Base-by-base conservation (phyloP, 2,113 vertebrate species). In the Pelecanus crispus region DNA sequence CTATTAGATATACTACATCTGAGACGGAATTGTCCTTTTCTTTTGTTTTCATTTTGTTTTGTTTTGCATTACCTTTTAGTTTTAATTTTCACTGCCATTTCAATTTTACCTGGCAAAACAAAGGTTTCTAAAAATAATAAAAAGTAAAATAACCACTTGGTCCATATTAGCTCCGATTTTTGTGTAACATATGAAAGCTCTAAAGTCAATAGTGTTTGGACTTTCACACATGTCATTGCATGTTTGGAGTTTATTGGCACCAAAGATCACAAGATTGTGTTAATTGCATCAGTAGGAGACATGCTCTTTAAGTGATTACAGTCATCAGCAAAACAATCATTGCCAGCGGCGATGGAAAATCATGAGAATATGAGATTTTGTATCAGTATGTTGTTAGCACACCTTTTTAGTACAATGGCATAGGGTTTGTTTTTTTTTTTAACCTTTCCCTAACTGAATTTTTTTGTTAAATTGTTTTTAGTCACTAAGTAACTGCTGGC, bases 181-280 rank as follows among this genome's bases (percentile, higher is more conserved):
- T 89, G 34, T 53, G 16, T 63, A 50, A 61, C 19, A 4, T 50
- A 44, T 28, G 56, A 81, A 84, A 68, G 42, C 66, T 45, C 34
- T 47, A 3, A 34, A 59, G 24, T 79, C 44, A 53, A 36, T 34
- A 79, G 14, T 67, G 36, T 65, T 89, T 87, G 86, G 40, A 42
- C 28, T 68, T 75, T 9, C 36, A 9, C 0, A 6, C 17, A 0
- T 82, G 53, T n/a, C 2, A 2, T 73, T 7, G 13, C 74, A 50
- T 47, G 24, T 34, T 32, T 56, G 29, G 63, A 81, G 47, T 81
- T 95, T 56, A 83, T 90, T 28, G 21, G 19, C 36, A 45, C 29
- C 50, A 45, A 44, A 81, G 42, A 94, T 78, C 61, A 86, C 62
- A 65, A 40, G 85, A 81, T 49, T 47, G 24, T 45, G 36, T 75